phyloP scores from a whole-genome alignment of 2,113 vertebrate genomes.

The Himantopus leucocephalus region DNA sequence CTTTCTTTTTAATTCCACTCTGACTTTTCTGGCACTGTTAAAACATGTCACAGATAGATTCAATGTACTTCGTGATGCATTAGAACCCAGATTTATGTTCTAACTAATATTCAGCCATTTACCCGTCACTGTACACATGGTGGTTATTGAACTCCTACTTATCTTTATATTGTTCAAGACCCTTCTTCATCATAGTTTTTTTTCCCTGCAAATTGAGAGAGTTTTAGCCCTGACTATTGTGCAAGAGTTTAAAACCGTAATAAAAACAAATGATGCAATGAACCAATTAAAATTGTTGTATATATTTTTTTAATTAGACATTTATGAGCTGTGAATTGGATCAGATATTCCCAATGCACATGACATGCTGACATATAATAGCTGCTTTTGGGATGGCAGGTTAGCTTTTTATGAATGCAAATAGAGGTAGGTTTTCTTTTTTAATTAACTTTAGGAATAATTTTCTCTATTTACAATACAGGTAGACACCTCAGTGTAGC shows the following conservation, averaged over 20 bases:
- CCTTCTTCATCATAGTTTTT: not conserved
- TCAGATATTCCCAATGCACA: slow-evolving; percentile 59
- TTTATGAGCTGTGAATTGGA: slow-evolving; percentile 59
- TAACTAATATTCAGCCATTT: not conserved
- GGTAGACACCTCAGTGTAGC: not conserved
- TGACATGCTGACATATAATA: slow-evolving; percentile 44
- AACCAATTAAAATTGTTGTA: slow-evolving; percentile 60
- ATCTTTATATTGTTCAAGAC: not conserved
- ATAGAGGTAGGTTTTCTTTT: not conserved
- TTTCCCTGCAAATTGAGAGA: not conserved
- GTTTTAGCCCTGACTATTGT: not conserved
- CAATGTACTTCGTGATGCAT: not conserved
- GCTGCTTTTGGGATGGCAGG: slow-evolving; percentile 38
- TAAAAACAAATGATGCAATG: slow-evolving; percentile 71
- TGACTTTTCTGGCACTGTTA: not conserved
- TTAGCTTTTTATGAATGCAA: slow-evolving; percentile 50
- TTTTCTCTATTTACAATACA: not conserved
- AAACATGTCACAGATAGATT: not conserved
- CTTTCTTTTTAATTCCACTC: not conserved
- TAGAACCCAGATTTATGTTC: not conserved
- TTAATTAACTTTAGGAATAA: slow-evolving; percentile 32
- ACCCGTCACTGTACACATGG: not conserved
- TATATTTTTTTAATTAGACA: slow-evolving; percentile 68
- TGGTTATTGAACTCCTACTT: not conserved
- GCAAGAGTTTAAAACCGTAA: slow-evolving; percentile 38